Percentiles rank a stretch among this genome's conserved stretches.
phyloP scores from a whole-genome alignment of 2,888 invertebrate genomes.

The Lasioglossum malachurum region DNA sequence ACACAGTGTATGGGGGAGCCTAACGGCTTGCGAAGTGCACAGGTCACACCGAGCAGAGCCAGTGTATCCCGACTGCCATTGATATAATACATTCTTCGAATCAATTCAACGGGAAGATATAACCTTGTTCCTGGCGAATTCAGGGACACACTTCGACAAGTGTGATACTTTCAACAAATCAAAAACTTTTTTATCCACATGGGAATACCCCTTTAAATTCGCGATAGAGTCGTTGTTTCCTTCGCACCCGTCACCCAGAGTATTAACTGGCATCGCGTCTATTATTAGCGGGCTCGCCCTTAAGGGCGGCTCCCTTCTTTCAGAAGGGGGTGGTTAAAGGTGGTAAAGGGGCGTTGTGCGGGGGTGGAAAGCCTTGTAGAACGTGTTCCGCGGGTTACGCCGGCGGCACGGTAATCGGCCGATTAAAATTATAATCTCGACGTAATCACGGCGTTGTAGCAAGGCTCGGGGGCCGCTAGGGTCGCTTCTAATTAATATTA shows the following conservation, averaged over 20 bases:
- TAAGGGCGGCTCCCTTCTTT: slow-evolving; percentile 26
- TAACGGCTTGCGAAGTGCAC: slow-evolving; percentile 24
- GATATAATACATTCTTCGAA: too few species aligned
- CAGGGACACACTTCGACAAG: neutral
- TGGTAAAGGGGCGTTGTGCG: neutral
- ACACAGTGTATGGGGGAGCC: slow-evolving; percentile 4
- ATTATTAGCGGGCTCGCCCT: slow-evolving; percentile 61
- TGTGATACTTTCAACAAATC: neutral
- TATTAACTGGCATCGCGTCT: slow-evolving; percentile 63
- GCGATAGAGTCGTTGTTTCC: slow-evolving; percentile 48
- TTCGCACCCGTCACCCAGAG: slow-evolving; percentile 47
- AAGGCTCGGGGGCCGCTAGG: neutral
- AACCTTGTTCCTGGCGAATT: neutral
- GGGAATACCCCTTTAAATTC: slow-evolving; percentile 33
- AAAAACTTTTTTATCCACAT: neutral
- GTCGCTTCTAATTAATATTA: slow-evolving; percentile 67
- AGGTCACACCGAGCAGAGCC: slow-evolving; percentile 31
- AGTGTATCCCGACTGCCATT: neutral
- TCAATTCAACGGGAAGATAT: too few species aligned
- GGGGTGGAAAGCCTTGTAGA: neutral
- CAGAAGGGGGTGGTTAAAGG: neutral
- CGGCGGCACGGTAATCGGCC: slow-evolving; percentile 55
- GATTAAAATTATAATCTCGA: slow-evolving; percentile 71
- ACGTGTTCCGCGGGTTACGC: slow-evolving; percentile 32
- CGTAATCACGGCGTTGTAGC: slow-evolving; percentile 57